phyloP scores from a whole-genome alignment of 2,797 vertebrate genomes.

The Spondyliosoma cantharus region DNA sequence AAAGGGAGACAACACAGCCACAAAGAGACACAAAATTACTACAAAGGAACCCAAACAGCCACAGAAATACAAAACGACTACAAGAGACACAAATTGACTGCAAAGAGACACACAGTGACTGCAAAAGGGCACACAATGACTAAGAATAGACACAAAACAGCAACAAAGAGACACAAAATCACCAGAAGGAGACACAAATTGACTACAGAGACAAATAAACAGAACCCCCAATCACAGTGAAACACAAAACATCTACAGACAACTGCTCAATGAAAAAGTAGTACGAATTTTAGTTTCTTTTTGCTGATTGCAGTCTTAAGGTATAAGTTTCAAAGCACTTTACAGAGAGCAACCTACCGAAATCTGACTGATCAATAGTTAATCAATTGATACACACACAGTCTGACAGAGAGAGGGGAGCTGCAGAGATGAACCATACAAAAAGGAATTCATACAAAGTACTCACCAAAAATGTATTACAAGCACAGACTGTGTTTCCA shows the following conservation, averaged over 20 bases:
- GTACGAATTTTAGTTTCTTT: background rate
- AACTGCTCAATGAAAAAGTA: background rate
- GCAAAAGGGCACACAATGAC: no score
- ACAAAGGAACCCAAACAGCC: background rate
- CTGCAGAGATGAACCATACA: background rate
- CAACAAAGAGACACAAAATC: background rate
- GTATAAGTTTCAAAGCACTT: background rate
- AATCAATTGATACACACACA: background rate
- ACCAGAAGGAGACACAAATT: no score
- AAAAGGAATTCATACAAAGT: background rate
- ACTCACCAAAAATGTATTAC: background rate
- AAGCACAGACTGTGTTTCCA: background rate
- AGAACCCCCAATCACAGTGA: no score
- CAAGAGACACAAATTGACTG: background rate
- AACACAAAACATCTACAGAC: no score
- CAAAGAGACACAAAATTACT: background rate
- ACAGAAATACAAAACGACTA: background rate
- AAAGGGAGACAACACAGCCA: background rate
- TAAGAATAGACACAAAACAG: background rate
- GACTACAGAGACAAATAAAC: no score
- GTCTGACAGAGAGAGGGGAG: background rate
- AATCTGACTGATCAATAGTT: constrained; percentile 17
- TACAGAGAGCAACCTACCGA: background rate
- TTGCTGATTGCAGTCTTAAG: background rate
- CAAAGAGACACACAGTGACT: no score